Base-by-base conservation (phyloP, 2,113 vertebrate genomes). In the Tachycineta bicolor region DNA sequence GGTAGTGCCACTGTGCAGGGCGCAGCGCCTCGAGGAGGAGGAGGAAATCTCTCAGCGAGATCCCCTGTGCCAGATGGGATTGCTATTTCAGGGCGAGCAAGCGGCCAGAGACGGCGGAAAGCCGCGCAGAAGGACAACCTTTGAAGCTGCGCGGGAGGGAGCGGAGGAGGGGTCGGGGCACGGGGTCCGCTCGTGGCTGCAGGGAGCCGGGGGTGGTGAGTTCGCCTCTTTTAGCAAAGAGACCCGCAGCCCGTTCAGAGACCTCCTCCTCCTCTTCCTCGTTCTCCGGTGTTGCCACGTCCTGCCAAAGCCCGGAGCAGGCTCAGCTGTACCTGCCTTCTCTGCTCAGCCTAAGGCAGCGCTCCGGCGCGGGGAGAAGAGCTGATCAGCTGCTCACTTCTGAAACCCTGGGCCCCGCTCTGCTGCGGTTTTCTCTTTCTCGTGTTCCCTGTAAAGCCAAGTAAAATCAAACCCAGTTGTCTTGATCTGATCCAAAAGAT, bases 381-480 rank as follows among this genome's bases (percentile, higher is more conserved):
- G 79, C 59, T 34, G 16, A 10, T 47, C 64, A 81, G 56, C 56
- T 28, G 55, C 77, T 70, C 43, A 0, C 58, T 82, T 69, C 70
- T 71, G 82, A 86, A 93, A 59, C 56, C 78, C 83, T 56, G 94
- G 76, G 76, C 90, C 95, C 44, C 83, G 22, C 88, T 91, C 83
- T 68, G 76, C 53, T 77, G 85, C 60, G 44, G 52, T 83, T 90
- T 95, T 78, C 76, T 62, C 73, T 83, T 90, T 68, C 82, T 63
- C 43, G 26, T 85, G 69, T n/a, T 92, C 75, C 68, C 47, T 34
- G 55, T 90, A 91, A 91, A 94, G 33, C 49, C 88, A 53, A 78
- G 41, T 7, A 76, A 95, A 94, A 96, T 97, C 79, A 96, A 96
- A 93, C 90, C 73, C 88, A 89, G 73, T 97, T 92, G 92, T 71